These are phyloP conservation scores for Halictus ligatus DNA, from an alignment of 2,888 invertebrate genomes.

Conservation along the genomic window DNA sequence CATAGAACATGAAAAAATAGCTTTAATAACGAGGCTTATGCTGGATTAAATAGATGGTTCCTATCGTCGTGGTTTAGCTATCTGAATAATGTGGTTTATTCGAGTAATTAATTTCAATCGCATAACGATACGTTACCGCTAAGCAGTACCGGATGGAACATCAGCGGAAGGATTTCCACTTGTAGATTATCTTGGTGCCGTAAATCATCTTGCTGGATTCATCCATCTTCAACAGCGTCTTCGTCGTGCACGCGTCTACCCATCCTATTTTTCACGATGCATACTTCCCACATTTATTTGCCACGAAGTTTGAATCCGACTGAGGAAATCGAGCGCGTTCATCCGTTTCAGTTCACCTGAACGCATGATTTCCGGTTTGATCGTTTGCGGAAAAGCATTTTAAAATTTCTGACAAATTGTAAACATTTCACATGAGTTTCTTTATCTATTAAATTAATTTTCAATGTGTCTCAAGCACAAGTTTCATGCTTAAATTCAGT, in stretches of 20 bases:
- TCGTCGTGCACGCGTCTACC: slow-evolving; percentile 24
- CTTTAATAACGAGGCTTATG: not conserved
- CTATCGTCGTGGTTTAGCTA: slow-evolving; percentile 12
- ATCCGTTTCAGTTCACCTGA: slow-evolving; percentile 25
- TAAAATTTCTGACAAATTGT: slow-evolving; percentile 14
- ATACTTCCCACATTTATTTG: slow-evolving; percentile 33
- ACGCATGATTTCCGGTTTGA: slow-evolving; percentile 7
- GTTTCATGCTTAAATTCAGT: not conserved
- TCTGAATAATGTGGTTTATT: slow-evolving; percentile 45
- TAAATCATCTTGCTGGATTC: slow-evolving; percentile 58
- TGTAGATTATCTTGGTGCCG: slow-evolving; percentile 49
- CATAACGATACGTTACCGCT: slow-evolving; percentile 37
- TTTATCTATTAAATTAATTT: not conserved
- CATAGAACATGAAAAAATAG: not conserved
- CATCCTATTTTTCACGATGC: slow-evolving; percentile 47
- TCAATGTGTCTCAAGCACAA: not conserved
- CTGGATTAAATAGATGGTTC: not conserved
- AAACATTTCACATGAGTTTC: not conserved
- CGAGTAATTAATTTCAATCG: slow-evolving; percentile 52
- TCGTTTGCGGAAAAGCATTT: slow-evolving; percentile 10
- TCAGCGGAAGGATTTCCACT: slow-evolving; percentile 38
- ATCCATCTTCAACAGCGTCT: slow-evolving; percentile 54
- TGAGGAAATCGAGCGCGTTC: slow-evolving; percentile 14
- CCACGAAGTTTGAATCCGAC: slow-evolving; percentile 13
- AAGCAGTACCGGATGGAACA: slow-evolving; percentile 39